Conservation (phyloP, 2,888 invertebrate species). For the Herminia tarsipennalis region DNA sequence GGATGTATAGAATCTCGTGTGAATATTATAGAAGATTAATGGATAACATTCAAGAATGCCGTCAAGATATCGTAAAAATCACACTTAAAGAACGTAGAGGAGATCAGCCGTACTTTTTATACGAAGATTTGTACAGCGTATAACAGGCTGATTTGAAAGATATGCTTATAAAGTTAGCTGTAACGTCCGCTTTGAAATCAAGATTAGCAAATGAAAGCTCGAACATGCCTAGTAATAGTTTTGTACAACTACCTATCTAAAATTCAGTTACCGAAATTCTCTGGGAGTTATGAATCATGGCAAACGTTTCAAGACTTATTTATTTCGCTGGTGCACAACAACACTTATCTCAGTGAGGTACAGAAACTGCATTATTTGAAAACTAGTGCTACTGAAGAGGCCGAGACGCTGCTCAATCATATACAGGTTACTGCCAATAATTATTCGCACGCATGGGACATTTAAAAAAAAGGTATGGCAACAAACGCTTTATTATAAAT, state of each 20-base stretch:
- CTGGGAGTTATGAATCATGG: background rate
- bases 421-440: constrained; percentile 4
- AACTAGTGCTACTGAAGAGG: constrained; percentile 7
- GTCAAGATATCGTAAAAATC: background rate
- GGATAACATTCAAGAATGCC: background rate
- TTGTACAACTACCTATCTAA: background rate
- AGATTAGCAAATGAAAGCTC: no score
- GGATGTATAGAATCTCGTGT: background rate
- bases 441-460: constrained; percentile 5
- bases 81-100: background rate
- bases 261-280: background rate
- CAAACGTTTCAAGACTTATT: no score
- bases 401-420: constrained; percentile 4
- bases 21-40: background rate
- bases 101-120: background rate
- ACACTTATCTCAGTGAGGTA: no score
- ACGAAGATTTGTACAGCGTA: background rate
- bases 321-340: no score
- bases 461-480: constrained; percentile 3
- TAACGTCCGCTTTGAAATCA: no score
- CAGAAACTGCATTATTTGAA: constrained; percentile 16
- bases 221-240: no score
- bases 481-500: constrained; percentile 8
- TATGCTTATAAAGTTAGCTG: background rate
- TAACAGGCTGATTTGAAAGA: constrained; percentile 1